Percentiles rank a stretch among this genome's conserved stretches.
These are phyloP conservation scores for Drosophila orosa DNA, from an alignment of 1,140 invertebrate species.

Conservation along the genomic window DNA sequence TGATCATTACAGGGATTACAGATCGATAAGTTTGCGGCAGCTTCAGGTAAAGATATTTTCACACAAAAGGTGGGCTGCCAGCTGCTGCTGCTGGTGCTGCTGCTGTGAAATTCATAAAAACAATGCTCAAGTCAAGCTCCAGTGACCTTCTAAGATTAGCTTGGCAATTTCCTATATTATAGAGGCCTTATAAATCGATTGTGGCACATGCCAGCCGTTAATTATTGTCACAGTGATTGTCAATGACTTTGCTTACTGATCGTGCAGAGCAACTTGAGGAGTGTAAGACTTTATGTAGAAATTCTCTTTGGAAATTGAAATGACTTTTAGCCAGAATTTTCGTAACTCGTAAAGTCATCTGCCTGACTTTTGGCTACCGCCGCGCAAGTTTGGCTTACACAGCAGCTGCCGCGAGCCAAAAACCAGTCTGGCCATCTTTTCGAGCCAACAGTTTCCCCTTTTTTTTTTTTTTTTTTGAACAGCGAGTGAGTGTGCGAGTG, in stretches of 20 bases:
- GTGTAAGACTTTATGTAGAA: constrained; percentile 4
- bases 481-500: constrained; percentile 15
- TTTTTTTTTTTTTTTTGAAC: constrained; percentile 15
- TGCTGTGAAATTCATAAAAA: constrained; percentile 9
- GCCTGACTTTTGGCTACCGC: constrained; percentile 41
- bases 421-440: constrained; percentile 78
- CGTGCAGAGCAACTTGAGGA: constrained; percentile 7
- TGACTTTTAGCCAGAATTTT: constrained; percentile 75
- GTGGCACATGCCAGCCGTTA: background rate
- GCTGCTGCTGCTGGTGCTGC: constrained; percentile 37
- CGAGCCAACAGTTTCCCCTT: constrained; percentile 58
- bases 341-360: constrained; percentile 63
- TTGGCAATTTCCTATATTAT: constrained; percentile 8
- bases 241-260: constrained; percentile 5
- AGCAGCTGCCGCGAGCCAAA: constrained; percentile 56
- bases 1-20: constrained; percentile 54
- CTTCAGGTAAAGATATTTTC: constrained; percentile 18
- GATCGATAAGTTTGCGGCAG: constrained; percentile 48
- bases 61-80: constrained; percentile 16
- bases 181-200: background rate
- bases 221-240: constrained; percentile 27
- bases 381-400: constrained; percentile 30
- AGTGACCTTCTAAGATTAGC: constrained; percentile 25
- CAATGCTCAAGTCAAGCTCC: background rate
- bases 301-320: constrained; percentile 55